Conservation (phyloP, 2,797 vertebrate genomes). For the Neosalanx taihuensis region DNA sequence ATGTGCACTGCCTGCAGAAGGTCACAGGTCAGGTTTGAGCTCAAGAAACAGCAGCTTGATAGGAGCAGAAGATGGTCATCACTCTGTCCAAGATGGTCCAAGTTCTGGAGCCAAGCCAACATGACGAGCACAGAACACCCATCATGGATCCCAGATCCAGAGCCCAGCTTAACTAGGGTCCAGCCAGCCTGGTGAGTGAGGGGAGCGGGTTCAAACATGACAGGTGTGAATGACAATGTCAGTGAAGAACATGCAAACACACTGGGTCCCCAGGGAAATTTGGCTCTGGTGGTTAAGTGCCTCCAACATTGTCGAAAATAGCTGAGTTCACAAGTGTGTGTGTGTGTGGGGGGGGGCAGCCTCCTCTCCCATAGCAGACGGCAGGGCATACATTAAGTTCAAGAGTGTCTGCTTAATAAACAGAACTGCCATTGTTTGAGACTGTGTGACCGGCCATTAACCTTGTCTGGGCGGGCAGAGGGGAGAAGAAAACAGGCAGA, state of each 20-base stretch:
- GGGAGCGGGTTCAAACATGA: background rate
- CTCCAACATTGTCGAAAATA: slow-evolving; percentile 46
- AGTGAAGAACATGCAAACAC: slow-evolving; percentile 7
- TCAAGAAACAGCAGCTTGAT: slow-evolving; percentile 60
- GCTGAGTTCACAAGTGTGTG: slow-evolving; percentile 10
- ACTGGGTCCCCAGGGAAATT: slow-evolving; percentile 20
- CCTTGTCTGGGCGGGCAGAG: slow-evolving; percentile 63
- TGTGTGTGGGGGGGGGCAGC: slow-evolving; percentile 16
- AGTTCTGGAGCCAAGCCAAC: slow-evolving; percentile 55
- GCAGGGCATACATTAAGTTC: slow-evolving; percentile 14
- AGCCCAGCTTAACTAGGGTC: background rate
- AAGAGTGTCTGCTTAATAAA: slow-evolving; percentile 57
- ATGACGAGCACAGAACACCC: background rate
- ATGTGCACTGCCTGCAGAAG: slow-evolving; percentile 36
- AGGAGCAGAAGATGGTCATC: slow-evolving; percentile 36
- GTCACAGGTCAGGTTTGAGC: slow-evolving; percentile 54
- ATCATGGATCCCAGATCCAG: background rate
- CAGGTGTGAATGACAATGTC: background rate
- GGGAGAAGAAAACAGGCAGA: slow-evolving; percentile 65
- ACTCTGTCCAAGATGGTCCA: slow-evolving; percentile 46
- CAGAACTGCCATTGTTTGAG: slow-evolving; percentile 54
- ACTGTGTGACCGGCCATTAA: slow-evolving; percentile 59
- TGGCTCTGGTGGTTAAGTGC: slow-evolving; percentile 30
- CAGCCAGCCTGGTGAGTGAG: background rate
- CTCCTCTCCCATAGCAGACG: slow-evolving; percentile 27